Evolutionary conservation across 1,140 invertebrate species (phyloP).

Genomic region (Rhopalosiphum padi): DNA sequence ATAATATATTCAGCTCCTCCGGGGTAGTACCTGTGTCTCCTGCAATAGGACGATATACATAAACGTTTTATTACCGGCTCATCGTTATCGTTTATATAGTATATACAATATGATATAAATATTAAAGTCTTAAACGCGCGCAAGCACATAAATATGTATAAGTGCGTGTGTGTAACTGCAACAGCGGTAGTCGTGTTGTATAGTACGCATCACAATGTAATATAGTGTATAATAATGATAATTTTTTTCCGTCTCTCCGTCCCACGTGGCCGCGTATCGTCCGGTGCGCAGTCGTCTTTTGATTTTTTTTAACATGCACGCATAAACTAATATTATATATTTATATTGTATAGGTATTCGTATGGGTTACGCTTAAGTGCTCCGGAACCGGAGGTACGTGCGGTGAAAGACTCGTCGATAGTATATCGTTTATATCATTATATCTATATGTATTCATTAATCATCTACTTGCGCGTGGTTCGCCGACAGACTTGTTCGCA

Average conservation of each 20-base stretch:
- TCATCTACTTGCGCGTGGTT: background rate
- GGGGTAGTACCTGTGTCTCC: background rate
- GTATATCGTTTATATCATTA: background rate
- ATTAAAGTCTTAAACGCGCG: background rate
- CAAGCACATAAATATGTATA: background rate
- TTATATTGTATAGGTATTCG: no score
- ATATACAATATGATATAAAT: background rate
- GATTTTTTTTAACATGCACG: background rate
- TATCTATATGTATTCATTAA: background rate
- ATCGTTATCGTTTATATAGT: background rate
- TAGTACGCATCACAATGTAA: background rate
- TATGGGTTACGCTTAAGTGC: background rate
- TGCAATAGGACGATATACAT: background rate
- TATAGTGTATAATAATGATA: background rate
- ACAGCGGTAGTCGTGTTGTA: background rate
- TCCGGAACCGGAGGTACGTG: background rate
- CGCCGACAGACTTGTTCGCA: background rate
- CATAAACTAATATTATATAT: background rate
- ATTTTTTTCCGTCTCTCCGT: background rate
- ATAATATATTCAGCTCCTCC: conserved; percentile 10
- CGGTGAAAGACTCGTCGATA: background rate
- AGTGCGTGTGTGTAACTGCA: background rate
- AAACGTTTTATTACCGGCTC: background rate
- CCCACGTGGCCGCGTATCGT: background rate
- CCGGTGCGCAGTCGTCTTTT: background rate